Evolutionary conservation across 2,113 vertebrate genomes (phyloP).

Genomic region (Esox niger): DNA sequence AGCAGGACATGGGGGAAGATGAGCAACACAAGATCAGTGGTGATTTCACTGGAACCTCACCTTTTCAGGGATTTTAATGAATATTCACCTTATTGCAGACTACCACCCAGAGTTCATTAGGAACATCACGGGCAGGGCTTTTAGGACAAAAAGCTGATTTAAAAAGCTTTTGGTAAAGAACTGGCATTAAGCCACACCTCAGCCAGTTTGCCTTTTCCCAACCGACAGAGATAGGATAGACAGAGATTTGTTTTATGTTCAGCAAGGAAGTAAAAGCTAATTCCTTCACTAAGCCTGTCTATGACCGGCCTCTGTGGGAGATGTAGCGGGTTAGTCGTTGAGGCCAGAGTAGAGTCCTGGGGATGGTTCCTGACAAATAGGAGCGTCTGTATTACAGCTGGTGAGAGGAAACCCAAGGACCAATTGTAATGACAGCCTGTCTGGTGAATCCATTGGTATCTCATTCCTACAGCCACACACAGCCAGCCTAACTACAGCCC

Average conservation of each 20-base stretch:
- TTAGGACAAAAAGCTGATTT: slow-evolving; percentile 3
- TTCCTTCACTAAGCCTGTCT: background rate
- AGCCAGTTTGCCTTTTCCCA: background rate
- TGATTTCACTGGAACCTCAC: background rate
- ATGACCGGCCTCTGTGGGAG: background rate
- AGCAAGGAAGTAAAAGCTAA: background rate
- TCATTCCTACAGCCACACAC: background rate
- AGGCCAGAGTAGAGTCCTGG: slow-evolving; percentile 13
- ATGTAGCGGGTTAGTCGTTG: background rate
- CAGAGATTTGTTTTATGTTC: background rate
- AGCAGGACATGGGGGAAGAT: background rate
- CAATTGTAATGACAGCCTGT: slow-evolving; percentile 21
- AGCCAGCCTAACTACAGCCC: background rate
- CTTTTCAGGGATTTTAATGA: background rate
- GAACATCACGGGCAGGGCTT: background rate
- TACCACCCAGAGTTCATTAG: background rate
- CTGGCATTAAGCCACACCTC: slow-evolving; percentile 15
- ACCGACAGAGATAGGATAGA: background rate
- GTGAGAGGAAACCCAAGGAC: slow-evolving; percentile 22
- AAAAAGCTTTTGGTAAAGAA: slow-evolving; percentile 20
- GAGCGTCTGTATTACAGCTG: slow-evolving; percentile 9
- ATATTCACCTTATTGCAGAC: background rate
- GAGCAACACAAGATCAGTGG: background rate
- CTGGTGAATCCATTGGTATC: background rate
- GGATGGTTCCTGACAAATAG: slow-evolving; percentile 5